Evolutionary conservation across 2,888 invertebrate species (phyloP).

Genomic region (Protophormia terraenovae): DNA sequence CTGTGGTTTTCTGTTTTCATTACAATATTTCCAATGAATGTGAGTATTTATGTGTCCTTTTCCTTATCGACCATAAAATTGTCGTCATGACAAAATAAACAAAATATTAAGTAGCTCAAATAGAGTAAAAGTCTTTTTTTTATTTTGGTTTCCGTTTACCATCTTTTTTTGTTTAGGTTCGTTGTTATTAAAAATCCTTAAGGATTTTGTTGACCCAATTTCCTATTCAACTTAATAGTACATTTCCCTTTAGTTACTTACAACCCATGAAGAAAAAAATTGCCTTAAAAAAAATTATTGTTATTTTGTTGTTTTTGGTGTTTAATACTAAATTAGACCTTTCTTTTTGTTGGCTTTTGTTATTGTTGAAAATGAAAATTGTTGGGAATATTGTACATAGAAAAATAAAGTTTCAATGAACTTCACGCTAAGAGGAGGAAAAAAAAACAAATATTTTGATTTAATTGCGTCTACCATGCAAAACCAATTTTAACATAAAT

Average conservation of each 20-base stretch:
- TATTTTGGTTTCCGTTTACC: slow-evolving; percentile 18
- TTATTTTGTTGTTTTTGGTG: slow-evolving; percentile 24
- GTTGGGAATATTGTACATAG: neutral
- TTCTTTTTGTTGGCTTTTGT: neutral
- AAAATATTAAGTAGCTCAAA: slow-evolving; percentile 28
- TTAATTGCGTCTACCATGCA: slow-evolving; percentile 71
- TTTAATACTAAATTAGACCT: neutral
- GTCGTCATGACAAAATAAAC: slow-evolving; percentile 54
- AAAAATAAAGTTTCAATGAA: slow-evolving; percentile 69
- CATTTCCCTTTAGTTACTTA: slow-evolving; percentile 50
- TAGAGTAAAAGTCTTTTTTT: slow-evolving; percentile 15
- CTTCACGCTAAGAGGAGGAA: slow-evolving; percentile 69
- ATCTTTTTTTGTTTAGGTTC: neutral
- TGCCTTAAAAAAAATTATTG: too few relatives aligned
- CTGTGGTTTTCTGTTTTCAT: neutral
- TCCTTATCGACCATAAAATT: slow-evolving; percentile 27
- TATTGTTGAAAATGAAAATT: neutral
- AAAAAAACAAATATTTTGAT: slow-evolving; percentile 71
- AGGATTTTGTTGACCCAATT: slow-evolving; percentile 65
- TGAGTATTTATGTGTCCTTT: too few relatives aligned
- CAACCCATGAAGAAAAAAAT: slow-evolving; percentile 5
- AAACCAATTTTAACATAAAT: slow-evolving; percentile 55
- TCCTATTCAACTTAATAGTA: slow-evolving; percentile 43
- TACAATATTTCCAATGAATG: neutral
- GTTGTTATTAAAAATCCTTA: slow-evolving; percentile 32